phyloP scores from a whole-genome alignment of 2,797 vertebrate genomes.

The Pseudomugil tenellus region DNA sequence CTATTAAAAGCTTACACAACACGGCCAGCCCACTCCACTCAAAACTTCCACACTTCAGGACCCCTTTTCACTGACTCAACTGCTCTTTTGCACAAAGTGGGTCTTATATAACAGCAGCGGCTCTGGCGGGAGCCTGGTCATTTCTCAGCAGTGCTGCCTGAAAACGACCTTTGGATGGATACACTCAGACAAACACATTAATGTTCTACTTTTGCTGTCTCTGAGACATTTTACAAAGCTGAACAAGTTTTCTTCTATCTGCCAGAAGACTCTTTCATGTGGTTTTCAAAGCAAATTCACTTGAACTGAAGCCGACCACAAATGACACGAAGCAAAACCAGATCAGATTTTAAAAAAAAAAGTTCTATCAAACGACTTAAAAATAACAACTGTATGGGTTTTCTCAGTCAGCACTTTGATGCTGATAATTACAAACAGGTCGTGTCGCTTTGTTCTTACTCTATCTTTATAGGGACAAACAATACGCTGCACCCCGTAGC shows the following conservation, averaged over 20 bases:
- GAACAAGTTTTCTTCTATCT: constrained; percentile 33
- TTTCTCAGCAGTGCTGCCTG: constrained; percentile 45
- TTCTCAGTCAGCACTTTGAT: constrained; percentile 37
- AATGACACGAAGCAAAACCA: constrained; percentile 35
- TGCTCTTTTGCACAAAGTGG: constrained; percentile 62
- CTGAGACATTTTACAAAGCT: constrained; percentile 45
- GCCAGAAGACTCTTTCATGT: constrained; percentile 43
- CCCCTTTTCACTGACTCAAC: constrained; percentile 67
- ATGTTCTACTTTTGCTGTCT: constrained; percentile 30
- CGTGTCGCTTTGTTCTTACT: constrained; percentile 10
- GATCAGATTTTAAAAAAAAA: constrained; percentile 37
- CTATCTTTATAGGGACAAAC: constrained; percentile 11
- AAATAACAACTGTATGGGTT: constrained; percentile 28
- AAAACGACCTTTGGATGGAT: constrained; percentile 42
- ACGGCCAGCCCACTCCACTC: constrained; percentile 63
- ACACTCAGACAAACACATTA: constrained; percentile 33
- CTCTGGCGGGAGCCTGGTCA: constrained; percentile 12
- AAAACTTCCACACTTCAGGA: constrained; percentile 63
- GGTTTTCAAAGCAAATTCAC: constrained; percentile 48
- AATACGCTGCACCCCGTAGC: neutral
- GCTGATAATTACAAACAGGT: constrained; percentile 37
- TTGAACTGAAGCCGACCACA: constrained; percentile 40
- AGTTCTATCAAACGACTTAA: constrained; percentile 35
- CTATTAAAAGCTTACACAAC: constrained; percentile 71
- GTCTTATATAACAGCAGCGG: constrained; percentile 64